Evolutionary conservation across 2,888 invertebrate genomes (phyloP).

Genomic region (Sycophila texana): DNA sequence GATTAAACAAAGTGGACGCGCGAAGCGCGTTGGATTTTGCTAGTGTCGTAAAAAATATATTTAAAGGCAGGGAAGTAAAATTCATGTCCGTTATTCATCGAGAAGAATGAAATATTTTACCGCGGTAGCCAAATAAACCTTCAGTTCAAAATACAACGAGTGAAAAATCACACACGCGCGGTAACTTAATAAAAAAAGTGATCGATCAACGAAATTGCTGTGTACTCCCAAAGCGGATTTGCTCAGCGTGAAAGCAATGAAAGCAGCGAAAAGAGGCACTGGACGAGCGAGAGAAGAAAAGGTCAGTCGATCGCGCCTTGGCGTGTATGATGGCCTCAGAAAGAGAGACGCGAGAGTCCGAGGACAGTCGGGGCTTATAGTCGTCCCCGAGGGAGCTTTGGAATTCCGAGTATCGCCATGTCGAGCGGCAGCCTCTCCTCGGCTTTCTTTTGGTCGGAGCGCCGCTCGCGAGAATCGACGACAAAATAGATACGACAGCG

Average conservation of each 20-base stretch:
- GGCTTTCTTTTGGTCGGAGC: neutral
- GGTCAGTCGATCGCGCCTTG: neutral
- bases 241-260: neutral
- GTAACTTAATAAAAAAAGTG: too few relatives aligned
- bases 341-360: conserved; percentile 10
- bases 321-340: neutral
- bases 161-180: too few relatives aligned
- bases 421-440: conserved; percentile 24
- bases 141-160: too few relatives aligned
- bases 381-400: conserved; percentile 11
- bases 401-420: conserved; percentile 51
- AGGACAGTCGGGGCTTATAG: conserved; percentile 3
- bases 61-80: too few relatives aligned
- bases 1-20: too few relatives aligned
- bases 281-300: neutral
- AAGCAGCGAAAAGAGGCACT: neutral
- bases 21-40: too few relatives aligned
- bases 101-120: too few relatives aligned
- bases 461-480: conserved; percentile 33
- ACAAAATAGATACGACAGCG: conserved; percentile 32
- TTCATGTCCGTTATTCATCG: too few relatives aligned
- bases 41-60: too few relatives aligned
- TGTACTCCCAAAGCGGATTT: too few relatives aligned
- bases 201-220: too few relatives aligned
- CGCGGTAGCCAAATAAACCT: too few relatives aligned